Base-by-base conservation (phyloP, 2,797 vertebrate species). In the Hapalemur alaotrensis region DNA sequence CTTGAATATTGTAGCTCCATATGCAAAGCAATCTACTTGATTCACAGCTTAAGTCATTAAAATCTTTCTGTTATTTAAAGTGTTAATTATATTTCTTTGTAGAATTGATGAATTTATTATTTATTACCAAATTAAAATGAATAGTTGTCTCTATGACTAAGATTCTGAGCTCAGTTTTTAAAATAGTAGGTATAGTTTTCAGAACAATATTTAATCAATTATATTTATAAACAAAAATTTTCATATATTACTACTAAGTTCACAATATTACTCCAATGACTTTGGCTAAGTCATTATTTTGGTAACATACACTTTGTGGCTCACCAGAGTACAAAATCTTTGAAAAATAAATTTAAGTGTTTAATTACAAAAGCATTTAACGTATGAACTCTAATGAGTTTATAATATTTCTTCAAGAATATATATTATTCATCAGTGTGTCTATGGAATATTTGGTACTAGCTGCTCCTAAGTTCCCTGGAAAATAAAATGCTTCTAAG, bases 241-340 rank as follows among this genome's bases (percentile, higher is more conserved):
- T 2, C 11, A 86, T 61, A 32, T 75, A 80, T 48, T 90, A 43
- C 20, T 52, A 72, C 12, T 32, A 87, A 80, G 7, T 69, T 79
- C 13, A 63, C 0, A 79, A 28, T 46, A 89, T 57, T 86, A 69
- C 4, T 72, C 20, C 17, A 87, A 17, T 83, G 65, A 70, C 25
- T 89, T 89, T 96, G 63, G 11, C 78, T 95, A 92, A 90, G 48
- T 41, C 22, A 92, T 90, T 96, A 72, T 43, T 92, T 92, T 23
- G 22, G 30, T 52, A 89, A 96, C 83, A 73, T 4, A 61, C 32
- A 2, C 17, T 92, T 81, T 54, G 7, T 48, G 76, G 14, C 5
- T 38, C 43, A 90, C 20, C 25, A 80, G n/a, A 72, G 5, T 52
- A 67, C 7, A 30, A 61, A 54, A 32, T 81, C 9, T 91, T 67